Evolutionary conservation across 2,888 invertebrate species (phyloP), one percentile per base, ranked within the genome.

Genomic region (Tuberolachnus salignus): DNA sequence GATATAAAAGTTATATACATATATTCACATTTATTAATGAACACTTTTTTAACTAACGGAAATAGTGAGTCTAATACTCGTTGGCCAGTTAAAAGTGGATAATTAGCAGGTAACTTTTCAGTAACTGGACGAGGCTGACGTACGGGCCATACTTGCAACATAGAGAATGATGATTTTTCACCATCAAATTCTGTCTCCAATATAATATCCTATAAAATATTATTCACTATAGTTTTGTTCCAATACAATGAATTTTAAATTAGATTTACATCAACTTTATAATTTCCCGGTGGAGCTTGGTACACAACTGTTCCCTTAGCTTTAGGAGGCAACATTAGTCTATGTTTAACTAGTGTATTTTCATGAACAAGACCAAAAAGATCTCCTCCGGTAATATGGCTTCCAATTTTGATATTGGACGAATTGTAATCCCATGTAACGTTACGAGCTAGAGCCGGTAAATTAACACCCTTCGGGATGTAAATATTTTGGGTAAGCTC

Each of bases 81-180:
- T 87, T 99, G 99, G 1, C 99, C 99, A 83, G 98, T 98, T 82
- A 99, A 90, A 84, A 99, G 90, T 67, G 99, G 99, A 86, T 97
- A 93, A 89, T 99, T 99, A 84, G 98, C 98, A 80, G 98, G 98
- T 83, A 98, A 89, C 88, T 99, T 99, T 88, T 99, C 99, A 21
- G 97, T 94, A 81, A 92, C 92, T 55, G 99, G 99, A 82, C 99
- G 90, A 81, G 98, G 96, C 87, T 97, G 96, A 86, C 99, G 93
- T 83, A 99, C 99, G 10, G 99, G 99, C 99, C 99, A 99, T 82
- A 99, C 95, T 89, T 99, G 99, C 87, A 99, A 89, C 98, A 99
- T 99, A 82, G 91, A 92, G 88, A 92, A 97, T 86, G 94, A 91
- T 81, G 92, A 91, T 85, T 91, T 92, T 86, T 97, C 94, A 21